phyloP scores from a whole-genome alignment of 2,888 invertebrate species.

The Saturnia japonica region DNA sequence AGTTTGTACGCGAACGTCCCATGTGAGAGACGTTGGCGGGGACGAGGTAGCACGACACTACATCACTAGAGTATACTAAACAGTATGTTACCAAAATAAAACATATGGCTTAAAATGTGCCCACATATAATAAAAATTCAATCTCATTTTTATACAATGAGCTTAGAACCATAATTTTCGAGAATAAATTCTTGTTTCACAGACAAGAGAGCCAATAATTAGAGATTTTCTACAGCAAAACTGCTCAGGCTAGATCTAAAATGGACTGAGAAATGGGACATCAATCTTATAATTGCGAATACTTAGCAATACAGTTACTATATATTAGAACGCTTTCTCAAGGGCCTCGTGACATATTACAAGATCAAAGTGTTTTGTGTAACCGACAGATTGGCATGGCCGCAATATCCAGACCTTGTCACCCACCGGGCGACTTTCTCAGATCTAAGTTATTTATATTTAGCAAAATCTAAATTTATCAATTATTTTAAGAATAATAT shows the following conservation, averaged over 20 bases:
- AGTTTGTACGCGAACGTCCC: no score
- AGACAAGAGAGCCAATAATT: background rate
- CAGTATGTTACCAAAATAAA: no score
- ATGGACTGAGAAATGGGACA: background rate
- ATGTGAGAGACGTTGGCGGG: no score
- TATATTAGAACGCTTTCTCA: conserved; percentile 12
- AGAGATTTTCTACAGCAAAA: background rate
- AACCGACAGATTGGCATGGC: background rate
- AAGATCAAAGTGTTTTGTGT: conserved; percentile 10
- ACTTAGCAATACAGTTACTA: background rate
- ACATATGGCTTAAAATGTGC: no score
- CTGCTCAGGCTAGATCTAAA: background rate
- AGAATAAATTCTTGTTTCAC: no score
- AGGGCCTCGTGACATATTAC: background rate
- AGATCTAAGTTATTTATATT: background rate
- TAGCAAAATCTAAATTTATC: background rate
- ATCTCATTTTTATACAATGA: no score
- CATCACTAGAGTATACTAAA: no score
- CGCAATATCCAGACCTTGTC: no score
- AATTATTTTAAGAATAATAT: background rate
- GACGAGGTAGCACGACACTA: no score
- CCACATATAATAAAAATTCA: no score
- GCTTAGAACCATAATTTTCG: no score
- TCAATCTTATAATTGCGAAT: background rate
- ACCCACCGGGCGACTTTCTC: no score